Conservation (phyloP, 1,140 invertebrate genomes). For the Parasteatoda tepidariorum region DNA sequence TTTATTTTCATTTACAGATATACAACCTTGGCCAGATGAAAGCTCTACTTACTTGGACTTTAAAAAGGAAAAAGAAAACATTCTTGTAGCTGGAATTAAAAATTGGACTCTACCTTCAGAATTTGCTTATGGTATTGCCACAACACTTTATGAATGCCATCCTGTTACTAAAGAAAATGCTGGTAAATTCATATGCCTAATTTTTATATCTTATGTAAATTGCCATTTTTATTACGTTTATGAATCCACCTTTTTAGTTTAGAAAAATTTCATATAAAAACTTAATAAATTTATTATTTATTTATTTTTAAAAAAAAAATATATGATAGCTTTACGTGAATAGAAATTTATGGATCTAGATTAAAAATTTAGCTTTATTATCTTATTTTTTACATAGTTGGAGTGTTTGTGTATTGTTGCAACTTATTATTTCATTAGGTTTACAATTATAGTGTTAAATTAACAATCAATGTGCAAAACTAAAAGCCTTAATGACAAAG, state of each 20-base stretch:
- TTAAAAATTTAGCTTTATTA: too few relatives aligned
- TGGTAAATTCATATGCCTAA: conserved; percentile 63
- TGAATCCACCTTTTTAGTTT: neutral
- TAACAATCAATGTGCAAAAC: too few relatives aligned
- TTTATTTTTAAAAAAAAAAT: too few relatives aligned
- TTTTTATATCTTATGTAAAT: too few relatives aligned
- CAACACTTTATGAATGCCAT: conserved; percentile 84
- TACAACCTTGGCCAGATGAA: conserved; percentile 35
- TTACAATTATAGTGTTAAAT: too few relatives aligned
- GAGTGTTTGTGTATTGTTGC: too few relatives aligned
- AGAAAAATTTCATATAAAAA: conserved; percentile 4
- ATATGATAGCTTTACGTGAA: too few relatives aligned
- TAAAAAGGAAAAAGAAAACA: neutral
- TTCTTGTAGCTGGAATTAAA: conserved; percentile 74
- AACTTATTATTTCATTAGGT: too few relatives aligned
- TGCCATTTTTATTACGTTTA: too few relatives aligned
- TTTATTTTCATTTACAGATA: neutral
- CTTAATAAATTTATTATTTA: neutral
- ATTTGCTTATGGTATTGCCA: conserved; percentile 76
- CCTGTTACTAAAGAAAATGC: conserved; percentile 80
- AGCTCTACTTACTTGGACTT: neutral
- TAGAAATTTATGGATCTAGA: too few relatives aligned
- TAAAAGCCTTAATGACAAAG: too few relatives aligned
- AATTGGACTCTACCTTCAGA: conserved; percentile 78
- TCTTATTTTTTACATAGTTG: too few relatives aligned